Evolutionary conservation across 2,888 invertebrate genomes (phyloP), one percentile per base, ranked within the genome.

Genomic region (Drosophila eohydei): DNA sequence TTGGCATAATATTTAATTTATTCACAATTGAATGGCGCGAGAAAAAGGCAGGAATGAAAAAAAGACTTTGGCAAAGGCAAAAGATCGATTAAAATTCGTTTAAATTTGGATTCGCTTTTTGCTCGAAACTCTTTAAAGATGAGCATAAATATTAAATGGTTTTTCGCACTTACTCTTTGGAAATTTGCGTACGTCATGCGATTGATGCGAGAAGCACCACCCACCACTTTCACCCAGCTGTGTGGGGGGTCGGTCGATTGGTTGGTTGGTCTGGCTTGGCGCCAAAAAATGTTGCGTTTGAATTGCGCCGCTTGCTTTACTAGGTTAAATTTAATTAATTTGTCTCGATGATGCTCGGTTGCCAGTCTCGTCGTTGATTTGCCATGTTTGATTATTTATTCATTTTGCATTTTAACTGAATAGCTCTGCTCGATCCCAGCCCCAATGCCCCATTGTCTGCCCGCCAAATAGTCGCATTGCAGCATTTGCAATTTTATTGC

Each of bases 241-340:
- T 12, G 16, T 21, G 30, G 40, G 16, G 14, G 41, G 40, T 14
- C 12, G 3, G 21, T 26, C 21, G 4, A 12, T 21, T 26, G 14
- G 44, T 44, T 38, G 48, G 48, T 48, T 59, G 56, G 36, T 77
- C 81, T 84, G 89, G 84, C 86, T 57, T 44, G 51, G 32, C 48
- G 89, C 84, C 85, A 82, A 56, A 71, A 73, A 79, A 72, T 48
- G 71, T 48, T 30, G 63, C 71, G 52, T 76, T 88, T 82, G 69
- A 83, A 83, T 71, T 81, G 71, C 81, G 71, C 52, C 62, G 80
- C 62, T 71, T 57, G 83, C 62, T 75, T 89, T 89, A 89, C 75
- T 85, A 88, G 85, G 85, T 85, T 85, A 85, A 89, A 85, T 88
- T 85, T 88, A 89, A 85, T 85, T 85, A 89, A 85, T 85, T 85